phyloP scores from a whole-genome alignment of 92 coral and sea anemone genomes.

The Anthopleura xanthogrammica region DNA sequence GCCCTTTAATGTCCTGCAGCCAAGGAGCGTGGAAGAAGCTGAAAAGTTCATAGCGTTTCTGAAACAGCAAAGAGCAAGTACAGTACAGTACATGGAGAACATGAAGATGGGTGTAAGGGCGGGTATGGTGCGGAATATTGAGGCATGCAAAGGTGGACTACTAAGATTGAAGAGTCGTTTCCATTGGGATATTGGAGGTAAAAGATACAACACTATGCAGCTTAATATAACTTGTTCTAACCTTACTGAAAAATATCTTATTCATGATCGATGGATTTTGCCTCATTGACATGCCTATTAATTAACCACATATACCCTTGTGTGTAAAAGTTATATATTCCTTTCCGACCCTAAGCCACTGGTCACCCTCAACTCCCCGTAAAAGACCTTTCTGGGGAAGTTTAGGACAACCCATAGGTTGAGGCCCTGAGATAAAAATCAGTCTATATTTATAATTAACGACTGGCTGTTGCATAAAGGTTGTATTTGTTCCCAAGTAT shows the following conservation, averaged over 20 bases:
- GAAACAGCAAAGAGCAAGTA: constrained; percentile 37
- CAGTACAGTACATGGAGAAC: constrained; percentile 73
- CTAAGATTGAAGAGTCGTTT: constrained; percentile 46
- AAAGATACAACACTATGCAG: constrained; percentile 48
- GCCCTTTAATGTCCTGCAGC: constrained; percentile 25
- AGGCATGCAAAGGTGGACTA: constrained; percentile 76
- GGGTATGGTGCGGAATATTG: constrained; percentile 88
- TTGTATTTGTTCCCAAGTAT: no score
- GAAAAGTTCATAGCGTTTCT: constrained; percentile 43
- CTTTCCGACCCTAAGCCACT: not conserved
- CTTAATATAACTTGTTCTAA: not conserved
- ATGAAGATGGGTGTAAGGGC: constrained; percentile 73
- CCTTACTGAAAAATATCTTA: no score
- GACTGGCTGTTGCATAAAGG: no score
- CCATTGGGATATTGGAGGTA: constrained; percentile 38
- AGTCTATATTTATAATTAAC: no score
- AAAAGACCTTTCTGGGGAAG: no score
- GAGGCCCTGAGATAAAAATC: no score
- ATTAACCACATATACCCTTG: not conserved
- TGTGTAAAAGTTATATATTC: not conserved
- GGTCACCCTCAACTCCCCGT: no score
- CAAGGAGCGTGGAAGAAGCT: constrained; percentile 42
- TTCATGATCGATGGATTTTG: no score
- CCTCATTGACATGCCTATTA: no score
- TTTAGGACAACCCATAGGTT: no score